phyloP scores from a whole-genome alignment of 2,797 vertebrate genomes.

The Lophius americanus region DNA sequence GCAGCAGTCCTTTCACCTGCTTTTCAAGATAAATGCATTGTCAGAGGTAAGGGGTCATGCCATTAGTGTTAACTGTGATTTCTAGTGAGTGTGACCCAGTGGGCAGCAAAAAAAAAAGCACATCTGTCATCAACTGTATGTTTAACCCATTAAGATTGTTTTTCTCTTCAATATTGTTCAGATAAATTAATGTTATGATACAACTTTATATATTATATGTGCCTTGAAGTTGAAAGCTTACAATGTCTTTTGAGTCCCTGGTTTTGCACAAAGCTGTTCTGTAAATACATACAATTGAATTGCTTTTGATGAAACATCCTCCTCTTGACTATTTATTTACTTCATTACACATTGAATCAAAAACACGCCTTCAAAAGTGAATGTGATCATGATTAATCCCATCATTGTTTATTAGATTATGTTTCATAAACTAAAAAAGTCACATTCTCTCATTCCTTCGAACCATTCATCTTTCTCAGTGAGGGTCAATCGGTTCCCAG shows the following conservation, averaged over 20 bases:
- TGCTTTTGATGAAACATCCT: slow-evolving; percentile 47
- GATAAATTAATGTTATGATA: slow-evolving; percentile 50
- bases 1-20: slow-evolving; percentile 29
- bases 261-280: slow-evolving; percentile 71
- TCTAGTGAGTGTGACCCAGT: slow-evolving; percentile 28
- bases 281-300: slow-evolving; percentile 70
- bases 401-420: no score
- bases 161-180: slow-evolving; percentile 34
- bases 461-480: no score
- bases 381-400: slow-evolving; percentile 24
- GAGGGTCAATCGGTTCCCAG: no score
- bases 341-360: slow-evolving; percentile 61
- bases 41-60: slow-evolving; percentile 27
- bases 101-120: slow-evolving; percentile 54
- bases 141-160: slow-evolving; percentile 32
- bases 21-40: slow-evolving; percentile 43
- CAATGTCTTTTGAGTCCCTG: slow-evolving; percentile 67
- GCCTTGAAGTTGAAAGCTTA: slow-evolving; percentile 76
- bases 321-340: slow-evolving; percentile 64
- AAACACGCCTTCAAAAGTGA: slow-evolving; percentile 40
- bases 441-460: no score
- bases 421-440: no score
- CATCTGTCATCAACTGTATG: slow-evolving; percentile 41
- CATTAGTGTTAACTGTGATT: slow-evolving; percentile 35
- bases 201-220: slow-evolving; percentile 53